These are phyloP conservation scores for Spodoptera frugiperda DNA, from an alignment of 1,140 invertebrate species.

Conservation along the genomic window DNA sequence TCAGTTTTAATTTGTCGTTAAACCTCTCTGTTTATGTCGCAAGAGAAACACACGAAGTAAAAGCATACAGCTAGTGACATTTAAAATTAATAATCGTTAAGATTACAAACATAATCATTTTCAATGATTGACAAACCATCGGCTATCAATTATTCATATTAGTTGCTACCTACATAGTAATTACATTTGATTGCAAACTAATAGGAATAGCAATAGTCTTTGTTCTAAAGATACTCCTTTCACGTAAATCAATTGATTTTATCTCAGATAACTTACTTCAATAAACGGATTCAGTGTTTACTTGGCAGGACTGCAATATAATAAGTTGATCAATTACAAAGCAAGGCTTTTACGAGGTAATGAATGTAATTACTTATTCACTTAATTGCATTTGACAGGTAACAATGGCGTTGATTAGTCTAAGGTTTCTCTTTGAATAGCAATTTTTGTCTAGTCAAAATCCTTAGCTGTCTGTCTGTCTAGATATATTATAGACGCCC, in stretches of 20 bases:
- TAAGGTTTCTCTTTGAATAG: no score
- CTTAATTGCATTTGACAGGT: background rate
- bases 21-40: no score
- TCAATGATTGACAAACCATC: background rate
- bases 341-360: background rate
- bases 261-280: background rate
- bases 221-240: constrained; percentile 1
- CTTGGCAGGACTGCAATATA: constrained; percentile 12
- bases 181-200: constrained; percentile 8
- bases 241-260: constrained; percentile 18
- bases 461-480: no score
- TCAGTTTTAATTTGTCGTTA: no score
- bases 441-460: no score
- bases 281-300: constrained; percentile 10
- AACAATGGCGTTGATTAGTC: background rate
- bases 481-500: no score
- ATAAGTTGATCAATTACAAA: background rate
- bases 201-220: background rate
- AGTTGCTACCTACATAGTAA: background rate
- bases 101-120: background rate
- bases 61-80: no score
- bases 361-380: constrained; percentile 16
- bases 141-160: background rate
- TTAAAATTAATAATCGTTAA: background rate
- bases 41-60: no score